Percentiles rank a stretch among this genome's conserved stretches.
Conservation (phyloP, 2,113 vertebrate genomes). For the Mustela lutreola region DNA sequence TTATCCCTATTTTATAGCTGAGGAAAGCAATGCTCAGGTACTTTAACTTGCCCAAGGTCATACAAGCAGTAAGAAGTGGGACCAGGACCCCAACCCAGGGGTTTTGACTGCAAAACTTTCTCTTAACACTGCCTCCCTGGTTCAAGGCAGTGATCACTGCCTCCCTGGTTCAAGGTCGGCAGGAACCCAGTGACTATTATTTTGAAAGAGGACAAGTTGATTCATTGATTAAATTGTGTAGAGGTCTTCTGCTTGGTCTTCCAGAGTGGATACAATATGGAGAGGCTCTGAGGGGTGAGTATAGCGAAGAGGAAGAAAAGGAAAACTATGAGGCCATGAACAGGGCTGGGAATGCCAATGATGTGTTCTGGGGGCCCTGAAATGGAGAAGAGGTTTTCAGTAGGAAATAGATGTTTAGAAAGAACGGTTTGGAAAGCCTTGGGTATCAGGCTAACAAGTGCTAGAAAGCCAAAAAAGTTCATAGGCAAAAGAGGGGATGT, state of each 20-base stretch:
- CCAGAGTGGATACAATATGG: background rate
- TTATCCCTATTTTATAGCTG: slow-evolving; percentile 18
- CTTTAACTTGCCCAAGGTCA: slow-evolving; percentile 55
- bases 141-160: background rate
- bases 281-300: background rate
- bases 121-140: background rate
- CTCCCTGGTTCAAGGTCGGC: background rate
- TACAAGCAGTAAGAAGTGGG: background rate
- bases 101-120: background rate
- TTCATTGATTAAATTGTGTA: background rate
- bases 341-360: background rate
- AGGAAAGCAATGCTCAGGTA: background rate
- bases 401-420: slow-evolving; percentile 34
- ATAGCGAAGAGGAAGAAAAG: background rate
- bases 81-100: background rate
- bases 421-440: slow-evolving; percentile 10
- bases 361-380: background rate
- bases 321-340: slow-evolving; percentile 5
- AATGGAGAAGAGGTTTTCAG: slow-evolving; percentile 38
- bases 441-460: background rate
- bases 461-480: slow-evolving; percentile 21
- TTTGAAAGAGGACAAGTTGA: slow-evolving; percentile 15
- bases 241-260: slow-evolving; percentile 38
- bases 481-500: background rate
- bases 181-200: background rate